A percentile compares a stretch with the other conserved stretches of the same genome.
Evolutionary conservation across 53 echinoderm and acorn worm species (phyloP).

Genomic region (Hippasteria phrygiana): DNA sequence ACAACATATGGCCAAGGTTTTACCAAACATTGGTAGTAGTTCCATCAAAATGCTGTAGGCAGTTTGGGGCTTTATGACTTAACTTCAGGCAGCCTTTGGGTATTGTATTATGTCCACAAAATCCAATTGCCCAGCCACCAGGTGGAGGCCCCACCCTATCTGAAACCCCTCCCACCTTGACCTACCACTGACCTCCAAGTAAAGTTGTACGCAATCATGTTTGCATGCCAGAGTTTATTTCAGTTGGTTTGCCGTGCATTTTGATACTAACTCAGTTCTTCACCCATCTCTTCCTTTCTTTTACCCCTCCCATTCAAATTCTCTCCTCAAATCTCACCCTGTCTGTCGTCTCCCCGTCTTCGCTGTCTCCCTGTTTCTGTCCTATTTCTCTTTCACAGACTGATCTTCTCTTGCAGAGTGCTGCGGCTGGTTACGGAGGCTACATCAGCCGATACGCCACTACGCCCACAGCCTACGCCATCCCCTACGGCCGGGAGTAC

Average conservation of each 20-base stretch:
- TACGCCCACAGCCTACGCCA: conserved; percentile 94
- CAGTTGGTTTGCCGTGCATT: conserved; percentile 77
- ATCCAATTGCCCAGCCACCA: no score
- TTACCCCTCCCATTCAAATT: conserved; percentile 12
- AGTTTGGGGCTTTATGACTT: no score
- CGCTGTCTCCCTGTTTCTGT: conserved; percentile 35
- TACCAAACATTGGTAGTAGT: no score
- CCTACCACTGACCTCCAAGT: no score
- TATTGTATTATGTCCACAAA: no score
- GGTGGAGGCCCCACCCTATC: no score
- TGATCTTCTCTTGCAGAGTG: conserved; percentile 99
- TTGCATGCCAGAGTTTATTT: conserved; percentile 59
- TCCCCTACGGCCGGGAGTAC: conserved; percentile 97
- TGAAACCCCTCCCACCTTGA: no score
- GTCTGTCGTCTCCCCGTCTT: conserved; percentile 11
- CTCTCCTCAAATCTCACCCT: not conserved
- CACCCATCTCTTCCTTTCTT: conserved; percentile 56
- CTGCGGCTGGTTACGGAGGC: conserved; percentile 91
- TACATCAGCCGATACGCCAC: conserved; percentile 98
- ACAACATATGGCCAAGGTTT: no score
- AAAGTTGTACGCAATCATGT: no score
- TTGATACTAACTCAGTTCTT: conserved; percentile 71
- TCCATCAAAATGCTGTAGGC: no score
- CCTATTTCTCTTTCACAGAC: conserved; percentile 73
- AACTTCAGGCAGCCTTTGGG: no score